Evolutionary conservation across 2,888 invertebrate species (phyloP), one percentile per base, ranked within the genome.

Genomic region (Chelonus formosanus): DNA sequence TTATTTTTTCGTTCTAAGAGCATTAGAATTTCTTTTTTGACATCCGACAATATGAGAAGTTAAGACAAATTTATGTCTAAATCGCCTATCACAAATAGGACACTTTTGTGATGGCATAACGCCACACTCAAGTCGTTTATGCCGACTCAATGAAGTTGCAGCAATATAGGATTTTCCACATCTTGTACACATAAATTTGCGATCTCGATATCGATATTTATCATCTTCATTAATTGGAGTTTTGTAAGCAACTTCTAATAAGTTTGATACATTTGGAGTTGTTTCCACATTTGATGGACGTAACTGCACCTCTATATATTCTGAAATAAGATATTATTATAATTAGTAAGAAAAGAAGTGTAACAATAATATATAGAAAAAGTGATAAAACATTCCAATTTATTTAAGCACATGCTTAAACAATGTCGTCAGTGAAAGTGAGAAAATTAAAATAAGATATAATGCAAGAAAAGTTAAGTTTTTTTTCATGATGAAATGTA

Each of bases 61-160:
- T 47, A 86, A 74, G 5, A 85, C 84, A 68, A 85, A 84, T 69
- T 81, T 84, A 68, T 86, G 85, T 62, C 84, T 85, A 72, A 86
- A 86, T 68, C 81, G 75, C 66, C 83, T 80, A 6, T 80, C 78
- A 71, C 86, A 86, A 6, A 83, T 78, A 0, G 81, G 78, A 71
- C 86, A 86, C 36, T 81, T 75, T 71, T 83, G 85, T 65, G 78
- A 76, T 0, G 85, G 85, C 6, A 78, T 65, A 31, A 84, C 83
- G 1, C 84, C 83, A 68, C 86, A 86, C 59, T 86, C 86, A 40
- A 85, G 80, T 36, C 86, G 79, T 45, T 83, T 78, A 71, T 86
- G 86, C n/a, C 86, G 81, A 43, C 81, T 83, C 34, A 85, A 71
- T 3, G 85, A 85, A 4, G 84, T 84, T 32, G 75, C 72, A 8